Conservation (phyloP, 2,797 vertebrate species). For the Anguilla pacifica region DNA sequence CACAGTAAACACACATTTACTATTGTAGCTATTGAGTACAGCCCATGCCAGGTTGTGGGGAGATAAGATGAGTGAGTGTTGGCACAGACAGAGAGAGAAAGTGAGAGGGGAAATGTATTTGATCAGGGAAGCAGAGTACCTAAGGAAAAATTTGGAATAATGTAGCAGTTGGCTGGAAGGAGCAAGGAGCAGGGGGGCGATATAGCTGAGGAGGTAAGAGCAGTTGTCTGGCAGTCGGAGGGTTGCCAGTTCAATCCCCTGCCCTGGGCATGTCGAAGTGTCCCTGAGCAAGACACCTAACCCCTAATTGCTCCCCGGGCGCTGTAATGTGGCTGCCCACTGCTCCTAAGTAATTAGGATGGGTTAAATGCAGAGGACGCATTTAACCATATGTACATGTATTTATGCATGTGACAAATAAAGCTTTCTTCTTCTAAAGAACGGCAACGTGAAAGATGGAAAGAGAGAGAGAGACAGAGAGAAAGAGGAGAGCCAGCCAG, state of each 20-base stretch:
- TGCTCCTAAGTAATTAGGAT: too few relatives aligned
- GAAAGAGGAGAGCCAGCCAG: neutral
- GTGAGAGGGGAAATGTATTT: neutral
- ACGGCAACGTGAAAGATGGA: neutral
- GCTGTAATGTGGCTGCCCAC: too few relatives aligned
- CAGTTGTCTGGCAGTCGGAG: too few relatives aligned
- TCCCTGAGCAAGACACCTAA: too few relatives aligned
- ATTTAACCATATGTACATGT: too few relatives aligned
- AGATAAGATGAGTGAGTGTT: slow-evolving; percentile 37
- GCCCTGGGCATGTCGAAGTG: too few relatives aligned
- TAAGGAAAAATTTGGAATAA: neutral
- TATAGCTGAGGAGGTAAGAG: too few relatives aligned
- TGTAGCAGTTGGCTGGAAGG: neutral
- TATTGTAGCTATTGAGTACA: neutral
- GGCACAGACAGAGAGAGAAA: neutral
- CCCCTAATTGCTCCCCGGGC: too few relatives aligned
- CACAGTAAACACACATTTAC: slow-evolving; percentile 18
- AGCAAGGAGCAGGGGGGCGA: neutral
- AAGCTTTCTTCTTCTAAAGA: neutral
- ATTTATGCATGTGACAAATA: too few relatives aligned
- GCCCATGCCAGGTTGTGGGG: neutral
- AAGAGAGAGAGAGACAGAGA: neutral
- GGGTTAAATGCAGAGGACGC: too few relatives aligned
- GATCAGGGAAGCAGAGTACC: neutral
- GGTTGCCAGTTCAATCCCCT: too few relatives aligned